phyloP scores from a whole-genome alignment of 2,888 invertebrate genomes.

The Ophion costatus region DNA sequence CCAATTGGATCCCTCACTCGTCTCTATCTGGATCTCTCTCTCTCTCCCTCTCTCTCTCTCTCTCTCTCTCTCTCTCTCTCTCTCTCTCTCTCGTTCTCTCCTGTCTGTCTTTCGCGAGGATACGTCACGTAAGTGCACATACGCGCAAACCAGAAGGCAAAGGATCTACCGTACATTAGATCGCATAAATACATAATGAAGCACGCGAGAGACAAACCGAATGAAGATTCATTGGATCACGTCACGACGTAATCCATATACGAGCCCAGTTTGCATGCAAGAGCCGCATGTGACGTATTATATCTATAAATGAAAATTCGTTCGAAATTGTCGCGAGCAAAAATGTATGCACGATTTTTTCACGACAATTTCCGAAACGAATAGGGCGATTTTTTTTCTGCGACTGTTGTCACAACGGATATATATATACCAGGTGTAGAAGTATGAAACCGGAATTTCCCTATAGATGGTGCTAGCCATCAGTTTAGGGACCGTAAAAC shows the following conservation, averaged over 20 bases:
- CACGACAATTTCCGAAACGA: no score
- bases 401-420: no score
- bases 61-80: slow-evolving; percentile 4
- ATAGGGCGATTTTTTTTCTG: no score
- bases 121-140: slow-evolving; percentile 5
- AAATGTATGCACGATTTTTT: no score
- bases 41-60: background rate
- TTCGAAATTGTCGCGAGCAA: background rate
- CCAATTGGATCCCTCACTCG: slow-evolving; percentile 50
- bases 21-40: slow-evolving; percentile 29
- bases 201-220: slow-evolving; percentile 29
- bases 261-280: background rate
- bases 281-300: background rate
- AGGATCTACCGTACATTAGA: slow-evolving; percentile 32
- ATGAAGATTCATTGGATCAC: slow-evolving; percentile 44
- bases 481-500: no score
- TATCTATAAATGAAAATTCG: background rate
- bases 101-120: background rate
- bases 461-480: no score
- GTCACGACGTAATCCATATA: slow-evolving; percentile 15
- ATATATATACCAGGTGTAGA: no score
- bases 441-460: no score
- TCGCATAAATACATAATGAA: slow-evolving; percentile 40
- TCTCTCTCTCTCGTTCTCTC: background rate
- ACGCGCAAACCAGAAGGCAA: background rate